These are phyloP conservation scores for Ophioninae sp. DNA, from an alignment of 2,888 invertebrate species.

Conservation along the genomic window DNA sequence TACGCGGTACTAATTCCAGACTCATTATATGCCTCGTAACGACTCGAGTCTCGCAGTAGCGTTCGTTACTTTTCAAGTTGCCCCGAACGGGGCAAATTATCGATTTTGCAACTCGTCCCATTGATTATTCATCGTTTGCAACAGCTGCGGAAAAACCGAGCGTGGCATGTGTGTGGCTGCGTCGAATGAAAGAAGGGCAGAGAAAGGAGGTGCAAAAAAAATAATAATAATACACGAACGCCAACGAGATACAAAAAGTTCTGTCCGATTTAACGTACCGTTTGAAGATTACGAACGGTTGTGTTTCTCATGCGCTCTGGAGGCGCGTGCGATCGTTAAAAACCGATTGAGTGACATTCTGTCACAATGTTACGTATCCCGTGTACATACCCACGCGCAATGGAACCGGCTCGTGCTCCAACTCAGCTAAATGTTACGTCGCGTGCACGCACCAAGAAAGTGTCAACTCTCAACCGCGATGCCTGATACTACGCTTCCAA, in stretches of 20 bases:
- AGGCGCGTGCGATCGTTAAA: slow-evolving; percentile 40
- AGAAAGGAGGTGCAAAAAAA: neutral
- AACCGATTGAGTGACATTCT: slow-evolving; percentile 57
- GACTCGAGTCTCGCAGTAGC: slow-evolving; percentile 2
- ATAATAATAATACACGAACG: neutral
- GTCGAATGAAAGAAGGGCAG: neutral
- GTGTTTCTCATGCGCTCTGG: neutral
- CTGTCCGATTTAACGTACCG: slow-evolving; percentile 14
- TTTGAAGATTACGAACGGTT: neutral
- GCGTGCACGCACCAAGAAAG: slow-evolving; percentile 41
- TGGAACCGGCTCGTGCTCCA: slow-evolving; percentile 7
- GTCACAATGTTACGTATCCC: slow-evolving; percentile 41
- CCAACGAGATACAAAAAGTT: slow-evolving; percentile 4
- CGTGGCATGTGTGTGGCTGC: neutral
- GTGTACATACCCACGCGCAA: slow-evolving; percentile 36
- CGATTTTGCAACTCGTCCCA: slow-evolving; percentile 43
- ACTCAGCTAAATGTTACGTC: slow-evolving; percentile 3
- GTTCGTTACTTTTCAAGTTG: slow-evolving; percentile 5
- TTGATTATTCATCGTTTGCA: slow-evolving; percentile 53
- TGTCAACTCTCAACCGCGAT: slow-evolving; percentile 3
- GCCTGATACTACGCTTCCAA: slow-evolving; percentile 4
- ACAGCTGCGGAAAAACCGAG: neutral
- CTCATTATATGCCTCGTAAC: slow-evolving; percentile 10
- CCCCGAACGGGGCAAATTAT: slow-evolving; percentile 46
- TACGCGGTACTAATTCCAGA: slow-evolving; percentile 13